A percentile compares a stretch with the other conserved stretches of the same genome.
phyloP scores from a whole-genome alignment of 2,113 vertebrate species.

The Geococcyx californianus region DNA sequence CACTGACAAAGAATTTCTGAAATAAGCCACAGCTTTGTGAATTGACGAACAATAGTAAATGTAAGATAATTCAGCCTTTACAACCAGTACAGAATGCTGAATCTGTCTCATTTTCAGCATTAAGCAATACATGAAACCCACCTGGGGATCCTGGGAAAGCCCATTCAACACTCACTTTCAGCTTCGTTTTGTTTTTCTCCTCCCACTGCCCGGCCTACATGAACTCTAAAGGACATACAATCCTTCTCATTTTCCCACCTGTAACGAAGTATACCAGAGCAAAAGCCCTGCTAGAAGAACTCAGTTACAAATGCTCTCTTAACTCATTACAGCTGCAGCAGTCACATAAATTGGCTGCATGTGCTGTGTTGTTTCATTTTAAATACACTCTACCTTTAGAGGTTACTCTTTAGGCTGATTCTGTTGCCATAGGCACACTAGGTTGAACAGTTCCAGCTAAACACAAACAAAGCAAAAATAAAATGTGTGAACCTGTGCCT shows the following conservation, averaged over 20 bases:
- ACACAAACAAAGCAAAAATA: conserved; percentile 57
- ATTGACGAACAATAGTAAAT: conserved; percentile 70
- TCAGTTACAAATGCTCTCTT: conserved; percentile 67
- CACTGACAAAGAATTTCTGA: conserved; percentile 62
- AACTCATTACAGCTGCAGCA: conserved; percentile 33
- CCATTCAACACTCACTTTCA: conserved; percentile 68
- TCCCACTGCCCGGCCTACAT: conserved; percentile 70
- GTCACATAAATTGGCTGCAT: conserved; percentile 4
- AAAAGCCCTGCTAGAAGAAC: conserved; percentile 72
- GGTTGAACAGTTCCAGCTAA: conserved; percentile 47
- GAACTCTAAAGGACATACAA: conserved; percentile 77
- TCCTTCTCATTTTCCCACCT: conserved; percentile 79
- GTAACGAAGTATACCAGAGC: conserved; percentile 78
- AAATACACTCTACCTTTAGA: conserved; percentile 34
- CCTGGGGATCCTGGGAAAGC: conserved; percentile 85
- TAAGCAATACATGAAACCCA: conserved; percentile 86
- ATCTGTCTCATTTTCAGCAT: conserved; percentile 78
- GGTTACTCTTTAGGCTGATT: conserved; percentile 38
- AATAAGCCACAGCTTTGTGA: conserved; percentile 72
- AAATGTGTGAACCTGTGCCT: conserved; percentile 11
- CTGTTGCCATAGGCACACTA: conserved; percentile 24
- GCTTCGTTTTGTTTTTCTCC: conserved; percentile 75
- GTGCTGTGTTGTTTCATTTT: neutral
- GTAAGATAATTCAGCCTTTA: conserved; percentile 78
- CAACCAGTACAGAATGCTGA: conserved; percentile 65